Base-by-base conservation (phyloP, 2,888 invertebrate genomes). In the Neoscelio sp. region DNA sequence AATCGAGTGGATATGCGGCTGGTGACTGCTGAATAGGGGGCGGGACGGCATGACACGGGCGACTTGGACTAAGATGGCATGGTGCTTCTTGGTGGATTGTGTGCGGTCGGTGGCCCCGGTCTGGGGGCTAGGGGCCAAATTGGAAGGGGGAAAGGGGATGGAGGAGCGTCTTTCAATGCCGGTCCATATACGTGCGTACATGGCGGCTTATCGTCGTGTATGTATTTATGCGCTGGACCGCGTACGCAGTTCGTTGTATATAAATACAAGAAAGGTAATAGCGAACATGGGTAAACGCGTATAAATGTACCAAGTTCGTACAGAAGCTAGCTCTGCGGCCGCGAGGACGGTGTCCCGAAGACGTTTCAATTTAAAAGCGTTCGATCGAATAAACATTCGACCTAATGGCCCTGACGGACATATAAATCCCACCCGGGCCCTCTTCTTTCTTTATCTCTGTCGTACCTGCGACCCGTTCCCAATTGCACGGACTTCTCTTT, bases 291-390 rank as follows among this genome's bases (percentile, higher is more conserved):
- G 12, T 28, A 52, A 76, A 52, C 50, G 78, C 78, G 70, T 75
- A 75, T 74, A 77, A 80, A 77, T 62, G 77, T 73, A 56, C 64
- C 54, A 18, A 26, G 33, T 35, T 10, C 40, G 40, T 42, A 48
- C 74, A 60, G 80, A 35, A 80, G 70, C 65, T 56, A 74, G 64
- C 67, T 68, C 30, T 52, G 70, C 65, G 77, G 67, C 74, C n/a
- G n/a, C n/a, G n/a, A 82, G 83, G 81, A 84, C 81, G 81, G 80
- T 80, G 81, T 82, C 82, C 80, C 82, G 78, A 82, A 85, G 85
- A 87, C 86, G 85, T 86, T 86, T 87, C 87, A 87, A 88, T 87
- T 85, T 85, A 85, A 85, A 85, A 84, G 83, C 83, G 80, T 67
- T 78, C 84, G 84, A 85, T 85, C 85, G 86, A 87, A 85, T 81